Base-by-base conservation (phyloP, 1,140 invertebrate genomes). In the Brachionus calyciflorus region DNA sequence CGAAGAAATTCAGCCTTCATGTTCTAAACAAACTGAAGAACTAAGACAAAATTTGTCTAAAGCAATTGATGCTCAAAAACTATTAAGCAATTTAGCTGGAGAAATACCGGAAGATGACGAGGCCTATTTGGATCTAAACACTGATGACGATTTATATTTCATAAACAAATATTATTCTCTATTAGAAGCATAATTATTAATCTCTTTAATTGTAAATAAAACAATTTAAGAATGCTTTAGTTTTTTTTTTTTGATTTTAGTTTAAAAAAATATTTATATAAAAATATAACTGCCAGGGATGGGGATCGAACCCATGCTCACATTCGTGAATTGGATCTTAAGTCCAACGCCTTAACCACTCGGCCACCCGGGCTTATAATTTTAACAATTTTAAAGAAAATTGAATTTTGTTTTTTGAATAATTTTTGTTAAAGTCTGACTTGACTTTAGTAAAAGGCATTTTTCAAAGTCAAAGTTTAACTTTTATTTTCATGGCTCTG, bases 111-210 rank as follows among this genome's bases (percentile, higher is more conserved):
- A 73, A 37, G 69, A 73, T 12, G 69, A 73, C 14, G 69, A 73
- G 9, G 69, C 69, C 3, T 73, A 73, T 73, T 55, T 73, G 17
- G 69, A 73, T 21, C 41, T 73, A 2, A 55, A 73, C 41, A 28
- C 40, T 5, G 51, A 55, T 26, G 69, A 73, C 10, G 69, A 73
- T 30, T 51, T 51, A 10, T 37, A 37, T 33, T 73, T 40, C 10
- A 73, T 73, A 9, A 73, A 73, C 30, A 49, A 55, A 55, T 73
- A 73, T 41, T 33, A 73, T 49, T 73, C 69, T 21, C 51, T 73
- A 40, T 49, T 73, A 30, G 51, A 73, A 40, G 21, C 17, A 14
- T 65, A 65, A 65, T 6, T 17, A 12, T 12, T 33, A 60, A 3
- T 26, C 12, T 24, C 9, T 26, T 24, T 12, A 53, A 53, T 53